A percentile compares a stretch with the other conserved stretches of the same genome.
phyloP scores from a whole-genome alignment of 2,113 vertebrate species.

The Cricetomys ansorgei region DNA sequence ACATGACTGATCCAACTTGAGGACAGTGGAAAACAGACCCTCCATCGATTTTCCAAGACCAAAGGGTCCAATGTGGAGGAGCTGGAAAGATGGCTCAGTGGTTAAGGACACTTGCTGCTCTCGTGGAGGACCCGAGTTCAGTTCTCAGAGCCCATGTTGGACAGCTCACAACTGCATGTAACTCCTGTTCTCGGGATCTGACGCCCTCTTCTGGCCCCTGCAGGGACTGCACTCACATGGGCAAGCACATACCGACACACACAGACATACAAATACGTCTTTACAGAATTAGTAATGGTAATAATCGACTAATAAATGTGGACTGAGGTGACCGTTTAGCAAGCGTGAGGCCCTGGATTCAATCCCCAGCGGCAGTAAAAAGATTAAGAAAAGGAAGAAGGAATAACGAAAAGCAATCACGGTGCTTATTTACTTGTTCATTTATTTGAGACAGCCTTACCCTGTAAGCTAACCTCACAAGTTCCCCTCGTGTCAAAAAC shows the following conservation, averaged over 20 bases:
- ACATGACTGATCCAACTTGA: not conserved
- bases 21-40: not conserved
- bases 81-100: not conserved
- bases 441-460: not conserved
- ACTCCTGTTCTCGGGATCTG: too few relatives aligned
- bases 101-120: not conserved
- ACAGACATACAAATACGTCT: not conserved
- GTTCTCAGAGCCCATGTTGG: not conserved
- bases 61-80: not conserved
- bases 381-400: not conserved
- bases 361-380: not conserved
- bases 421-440: not conserved
- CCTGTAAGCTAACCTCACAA: not conserved
- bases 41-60: not conserved
- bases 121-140: not conserved
- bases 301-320: not conserved
- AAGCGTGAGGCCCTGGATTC: not conserved
- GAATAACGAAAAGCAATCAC: not conserved
- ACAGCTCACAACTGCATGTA: not conserved
- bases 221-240: not conserved
- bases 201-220: not conserved
- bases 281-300: not conserved
- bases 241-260: not conserved
- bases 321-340: not conserved
- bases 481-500: not conserved